phyloP scores from a whole-genome alignment of 2,113 vertebrate genomes.

The Microtus montanus region DNA sequence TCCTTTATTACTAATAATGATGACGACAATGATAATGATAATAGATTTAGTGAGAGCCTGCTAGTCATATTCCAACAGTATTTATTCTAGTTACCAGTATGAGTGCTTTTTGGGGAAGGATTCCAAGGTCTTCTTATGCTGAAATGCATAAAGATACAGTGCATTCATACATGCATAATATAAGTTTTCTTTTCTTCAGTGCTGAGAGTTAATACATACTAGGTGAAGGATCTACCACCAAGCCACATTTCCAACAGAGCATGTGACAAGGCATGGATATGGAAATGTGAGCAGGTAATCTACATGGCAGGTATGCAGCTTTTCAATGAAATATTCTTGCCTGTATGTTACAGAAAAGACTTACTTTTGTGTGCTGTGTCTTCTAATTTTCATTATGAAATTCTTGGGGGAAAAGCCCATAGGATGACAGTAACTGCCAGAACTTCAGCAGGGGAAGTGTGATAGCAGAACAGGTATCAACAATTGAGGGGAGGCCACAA shows the following conservation, averaged over 20 bases:
- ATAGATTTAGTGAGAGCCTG: neutral
- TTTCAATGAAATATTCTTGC: neutral
- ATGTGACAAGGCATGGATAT: neutral
- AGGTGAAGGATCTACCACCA: neutral
- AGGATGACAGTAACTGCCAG: neutral
- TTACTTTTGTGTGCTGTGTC: neutral
- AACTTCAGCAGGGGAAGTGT: neutral
- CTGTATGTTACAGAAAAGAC: neutral
- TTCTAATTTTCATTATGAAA: constrained; percentile 42
- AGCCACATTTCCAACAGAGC: neutral
- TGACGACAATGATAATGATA: neutral
- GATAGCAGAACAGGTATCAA: neutral
- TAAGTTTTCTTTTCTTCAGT: neutral
- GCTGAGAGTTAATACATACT: neutral
- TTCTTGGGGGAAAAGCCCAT: neutral
- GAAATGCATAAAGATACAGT: constrained; percentile 8
- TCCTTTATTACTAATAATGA: neutral
- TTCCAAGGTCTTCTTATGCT: neutral
- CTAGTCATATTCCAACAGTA: neutral
- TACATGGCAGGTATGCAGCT: neutral
- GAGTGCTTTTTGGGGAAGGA: neutral
- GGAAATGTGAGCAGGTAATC: neutral
- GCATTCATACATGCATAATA: neutral
- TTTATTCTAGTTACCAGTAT: neutral
- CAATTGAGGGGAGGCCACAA: neutral